phyloP scores from a whole-genome alignment of 2,797 vertebrate genomes.

The Pseudopleuronectes americanus region DNA sequence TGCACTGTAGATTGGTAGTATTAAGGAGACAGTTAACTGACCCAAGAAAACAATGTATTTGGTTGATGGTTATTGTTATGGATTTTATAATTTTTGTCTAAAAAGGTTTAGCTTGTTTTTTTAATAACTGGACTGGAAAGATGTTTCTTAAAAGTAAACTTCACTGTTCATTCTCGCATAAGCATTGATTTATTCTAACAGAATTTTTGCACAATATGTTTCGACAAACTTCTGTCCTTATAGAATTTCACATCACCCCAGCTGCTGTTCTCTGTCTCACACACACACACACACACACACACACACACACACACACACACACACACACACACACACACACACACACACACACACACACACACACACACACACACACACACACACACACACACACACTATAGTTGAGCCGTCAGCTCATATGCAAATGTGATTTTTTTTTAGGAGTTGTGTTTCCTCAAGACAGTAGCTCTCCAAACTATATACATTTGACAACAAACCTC shows the following conservation, averaged over 20 bases:
- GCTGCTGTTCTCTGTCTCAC: constrained; percentile 37
- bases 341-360: constrained; percentile 17
- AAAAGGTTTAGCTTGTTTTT: no score
- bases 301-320: constrained; percentile 12
- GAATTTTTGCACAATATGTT: constrained; percentile 32
- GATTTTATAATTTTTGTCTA: no score
- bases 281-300: constrained; percentile 22
- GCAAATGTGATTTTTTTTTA: constrained; percentile 44
- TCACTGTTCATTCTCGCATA: constrained; percentile 5
- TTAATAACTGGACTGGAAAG: no score
- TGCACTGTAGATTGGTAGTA: no score
- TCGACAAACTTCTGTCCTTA: constrained; percentile 33
- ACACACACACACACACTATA: constrained; percentile 22
- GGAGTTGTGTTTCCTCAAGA: constrained; percentile 41
- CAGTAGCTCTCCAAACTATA: constrained; percentile 46
- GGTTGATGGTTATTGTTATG: no score
- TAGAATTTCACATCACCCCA: constrained; percentile 36
- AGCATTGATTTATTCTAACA: neutral
- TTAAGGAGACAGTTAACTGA: no score
- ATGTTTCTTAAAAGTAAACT: neutral
- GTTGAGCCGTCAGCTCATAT: constrained; percentile 34
- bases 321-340: constrained; percentile 22
- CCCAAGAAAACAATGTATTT: no score
- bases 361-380: constrained; percentile 12
- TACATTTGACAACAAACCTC: constrained; percentile 36